Evolutionary conservation across 2,113 vertebrate species (phyloP).

Genomic region (Hippocampus zosterae): DNA sequence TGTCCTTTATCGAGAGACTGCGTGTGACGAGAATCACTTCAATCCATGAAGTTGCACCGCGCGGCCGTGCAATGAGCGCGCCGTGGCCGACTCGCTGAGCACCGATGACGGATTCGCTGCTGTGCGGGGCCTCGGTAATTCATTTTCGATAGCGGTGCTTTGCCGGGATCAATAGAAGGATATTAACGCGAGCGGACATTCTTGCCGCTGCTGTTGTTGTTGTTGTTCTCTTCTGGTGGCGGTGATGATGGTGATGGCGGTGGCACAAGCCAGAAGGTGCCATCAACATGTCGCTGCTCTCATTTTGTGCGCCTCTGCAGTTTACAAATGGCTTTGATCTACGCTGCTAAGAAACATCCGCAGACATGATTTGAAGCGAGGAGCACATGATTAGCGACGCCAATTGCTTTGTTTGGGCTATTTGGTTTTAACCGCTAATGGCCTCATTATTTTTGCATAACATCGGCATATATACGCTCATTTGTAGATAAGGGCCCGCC

Average conservation of each 20-base stretch:
- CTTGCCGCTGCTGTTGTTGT: constrained; percentile 52
- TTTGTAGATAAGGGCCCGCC: constrained; percentile 15
- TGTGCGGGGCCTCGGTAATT: constrained; percentile 67
- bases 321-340: constrained; percentile 46
- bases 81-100: constrained; percentile 67
- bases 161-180: constrained; percentile 70
- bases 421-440: constrained; percentile 49
- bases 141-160: constrained; percentile 72
- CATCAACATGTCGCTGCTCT: constrained; percentile 34
- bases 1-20: constrained; percentile 44
- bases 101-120: constrained; percentile 71
- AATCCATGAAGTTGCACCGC: constrained; percentile 62
- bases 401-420: constrained; percentile 30
- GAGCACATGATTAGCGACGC: constrained; percentile 57
- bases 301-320: constrained; percentile 45
- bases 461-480: constrained; percentile 34
- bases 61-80: constrained; percentile 58
- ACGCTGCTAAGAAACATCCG: constrained; percentile 28
- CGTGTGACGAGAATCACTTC: constrained; percentile 62
- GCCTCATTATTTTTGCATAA: constrained; percentile 49
- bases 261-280: constrained; percentile 65
- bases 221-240: constrained; percentile 29
- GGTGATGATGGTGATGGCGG: constrained; percentile 29
- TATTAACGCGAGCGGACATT: constrained; percentile 70
- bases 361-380: constrained; percentile 46